A percentile compares a stretch with the other conserved stretches of the same genome.
Evolutionary conservation across 2,797 vertebrate genomes (phyloP).

Genomic region (Gymnopithys bicolor): DNA sequence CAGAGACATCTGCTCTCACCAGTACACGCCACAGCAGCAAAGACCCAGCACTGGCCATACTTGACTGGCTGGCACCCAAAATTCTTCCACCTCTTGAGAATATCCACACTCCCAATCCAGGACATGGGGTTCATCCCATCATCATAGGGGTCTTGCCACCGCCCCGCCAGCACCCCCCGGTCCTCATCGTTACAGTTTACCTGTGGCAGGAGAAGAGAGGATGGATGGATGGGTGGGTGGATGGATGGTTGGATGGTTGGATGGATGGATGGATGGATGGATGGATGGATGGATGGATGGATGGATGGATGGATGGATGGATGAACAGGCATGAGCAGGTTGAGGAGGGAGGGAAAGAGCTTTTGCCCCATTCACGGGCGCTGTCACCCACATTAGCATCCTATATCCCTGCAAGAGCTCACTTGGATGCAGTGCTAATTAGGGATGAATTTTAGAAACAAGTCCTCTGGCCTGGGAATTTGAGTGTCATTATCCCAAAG

Average conservation of each 20-base stretch:
- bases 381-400: no score
- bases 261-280: background rate
- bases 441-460: background rate
- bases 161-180: constrained; percentile 86
- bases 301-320: background rate
- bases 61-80: constrained; percentile 86
- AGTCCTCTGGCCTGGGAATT: background rate
- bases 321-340: background rate
- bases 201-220: constrained; percentile 62
- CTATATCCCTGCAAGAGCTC: background rate
- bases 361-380: fast-evolving
- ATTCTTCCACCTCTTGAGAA: constrained; percentile 85
- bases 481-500: background rate
- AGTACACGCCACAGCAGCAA: constrained; percentile 92
- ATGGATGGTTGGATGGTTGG: background rate
- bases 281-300: background rate
- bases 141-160: constrained; percentile 81
- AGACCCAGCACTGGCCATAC: constrained; percentile 98
- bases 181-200: constrained; percentile 92
- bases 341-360: background rate
- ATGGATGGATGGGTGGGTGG: background rate
- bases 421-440: fast-evolving
- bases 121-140: constrained; percentile 88
- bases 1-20: constrained; percentile 71
- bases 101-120: constrained; percentile 93